These are phyloP conservation scores for Tetragonula clypearis DNA, from an alignment of 1,140 invertebrate species.

Conservation along the genomic window DNA sequence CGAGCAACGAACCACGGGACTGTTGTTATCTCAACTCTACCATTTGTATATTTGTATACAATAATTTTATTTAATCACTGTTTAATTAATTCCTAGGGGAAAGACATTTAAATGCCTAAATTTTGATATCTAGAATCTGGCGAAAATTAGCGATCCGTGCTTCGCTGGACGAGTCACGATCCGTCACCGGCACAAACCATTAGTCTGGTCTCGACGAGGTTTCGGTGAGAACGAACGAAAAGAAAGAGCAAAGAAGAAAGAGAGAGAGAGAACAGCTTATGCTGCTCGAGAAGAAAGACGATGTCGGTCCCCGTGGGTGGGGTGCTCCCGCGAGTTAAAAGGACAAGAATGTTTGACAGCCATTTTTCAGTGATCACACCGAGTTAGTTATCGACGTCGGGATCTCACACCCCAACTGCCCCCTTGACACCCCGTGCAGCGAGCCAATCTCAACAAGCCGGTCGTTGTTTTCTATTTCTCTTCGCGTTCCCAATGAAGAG, in stretches of 20 bases:
- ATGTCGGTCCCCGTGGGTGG: conserved; percentile 66
- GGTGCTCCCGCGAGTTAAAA: conserved; percentile 76
- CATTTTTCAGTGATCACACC: conserved; percentile 81
- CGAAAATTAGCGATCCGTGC: conserved; percentile 60
- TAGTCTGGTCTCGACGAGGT: conserved; percentile 57
- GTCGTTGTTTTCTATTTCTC: conserved; percentile 76
- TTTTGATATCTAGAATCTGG: conserved; percentile 18
- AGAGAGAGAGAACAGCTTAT: conserved; percentile 12
- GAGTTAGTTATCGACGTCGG: conserved; percentile 78
- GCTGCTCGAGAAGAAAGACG: conserved; percentile 24
- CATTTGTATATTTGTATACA: background rate
- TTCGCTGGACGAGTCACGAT: conserved; percentile 48
- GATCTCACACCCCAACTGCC: conserved; percentile 72
- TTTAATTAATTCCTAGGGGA: background rate
- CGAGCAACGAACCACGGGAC: background rate
- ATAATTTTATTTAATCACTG: background rate
- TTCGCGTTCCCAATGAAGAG: conserved; percentile 71
- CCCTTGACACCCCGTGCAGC: conserved; percentile 57
- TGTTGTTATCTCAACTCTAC: background rate
- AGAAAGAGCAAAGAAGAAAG: conserved; percentile 25
- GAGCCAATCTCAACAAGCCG: conserved; percentile 71
- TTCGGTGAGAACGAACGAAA: conserved; percentile 15
- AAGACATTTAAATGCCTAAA: background rate
- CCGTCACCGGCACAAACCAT: conserved; percentile 65
- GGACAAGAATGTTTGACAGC: conserved; percentile 81